Evolutionary conservation across 2,113 vertebrate species (phyloP), one percentile per base, ranked within the genome.

Genomic region (Chlorodrepanis virens): DNA sequence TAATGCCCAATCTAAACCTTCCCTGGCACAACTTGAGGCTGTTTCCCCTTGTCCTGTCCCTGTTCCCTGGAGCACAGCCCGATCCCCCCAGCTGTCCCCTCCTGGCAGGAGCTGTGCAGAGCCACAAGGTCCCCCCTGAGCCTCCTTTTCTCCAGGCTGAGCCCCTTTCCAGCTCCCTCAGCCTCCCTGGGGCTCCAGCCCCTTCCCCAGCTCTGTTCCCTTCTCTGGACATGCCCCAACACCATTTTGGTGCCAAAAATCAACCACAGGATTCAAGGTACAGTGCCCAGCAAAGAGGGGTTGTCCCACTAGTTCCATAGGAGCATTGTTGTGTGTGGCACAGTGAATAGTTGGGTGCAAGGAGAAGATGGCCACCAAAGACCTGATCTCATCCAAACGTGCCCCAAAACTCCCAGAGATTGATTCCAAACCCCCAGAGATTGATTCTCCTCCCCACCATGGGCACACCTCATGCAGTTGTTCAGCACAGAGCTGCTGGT

Each of bases 21-120:
- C 10, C 5, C 25, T 35, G 13, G 6, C 40, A 40, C 13, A 14
- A 5, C 40, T 40, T 40, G 40, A 40, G 40, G 40, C 40, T 5
- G 5, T 53, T 68, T n/a, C 11, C 6, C 0, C 24, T 40, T 6
- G 2, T 60, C 24, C 39, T 53, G 17, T 21, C 9, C 9, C 10
- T 35, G 20, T 61, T 83, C n/a, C 40, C 8, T 19, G 24, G 24
- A 47, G n/a, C 29, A 89, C 5, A 83, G 16, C 28, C 39, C 0
- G 0, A 24, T 0, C 1, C 3, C 27, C 27, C 6, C 1, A 0
- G 16, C 39, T 82, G 24, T 9, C 2, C 11, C 6, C n/a, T 83
- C 53, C 70, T 83, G 13, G 1, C 70, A 76, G n/a, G 78, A 68
- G 13, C 5, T 75, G 45, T 22, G 47, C 23, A 89, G 70, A 89